Base-by-base conservation (phyloP, 2,113 vertebrate genomes). In the Aptenodytes forsteri region DNA sequence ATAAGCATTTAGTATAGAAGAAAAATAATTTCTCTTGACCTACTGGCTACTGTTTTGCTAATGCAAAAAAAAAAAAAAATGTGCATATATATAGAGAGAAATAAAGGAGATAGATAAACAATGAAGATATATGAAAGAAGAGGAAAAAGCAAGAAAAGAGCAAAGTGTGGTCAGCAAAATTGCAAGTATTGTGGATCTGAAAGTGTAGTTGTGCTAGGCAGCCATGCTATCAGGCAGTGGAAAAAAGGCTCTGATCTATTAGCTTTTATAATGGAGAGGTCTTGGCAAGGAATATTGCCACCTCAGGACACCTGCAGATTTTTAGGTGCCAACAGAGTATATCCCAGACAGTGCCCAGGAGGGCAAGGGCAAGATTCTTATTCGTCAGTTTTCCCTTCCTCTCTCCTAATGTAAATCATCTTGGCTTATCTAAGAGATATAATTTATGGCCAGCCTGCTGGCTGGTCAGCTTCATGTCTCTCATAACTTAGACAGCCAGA, bases 401-500 rank as follows among this genome's bases (percentile, higher is more conserved):
- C 21, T 82, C 34, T 89, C 9, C 58, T 75, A 29, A 59, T 47
- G 52, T 84, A 91, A 93, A 89, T 87, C 30, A 54, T 52, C 69
- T 9, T 78, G 93, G 44, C 7, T 18, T 95, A 91, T 90, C 95
- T 94, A 96, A 79, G 65, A 54, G 27, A 26, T 26, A 54, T 90
- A 96, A 97, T 97, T 97, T 97, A 84, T 72, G 80, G 71, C 71
- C 89, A 72, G 47, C 47, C 73, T 94, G 70, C 75, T 95, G 89
- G 40, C 82, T 76, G 50, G 59, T 90, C 86, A 96, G 83, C 34
- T 80, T 97, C 58, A 42, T 4, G 69, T 82, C 50, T 91, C 83
- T 96, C 96, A 65, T 98, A 98, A 97, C 98, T 98, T 90, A 97
- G 36, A 87, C 56, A 85, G 71, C 32, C 46, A 90, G 97, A 96